Conservation (phyloP, 2,113 vertebrate species). For the Myocastor coypus region DNA sequence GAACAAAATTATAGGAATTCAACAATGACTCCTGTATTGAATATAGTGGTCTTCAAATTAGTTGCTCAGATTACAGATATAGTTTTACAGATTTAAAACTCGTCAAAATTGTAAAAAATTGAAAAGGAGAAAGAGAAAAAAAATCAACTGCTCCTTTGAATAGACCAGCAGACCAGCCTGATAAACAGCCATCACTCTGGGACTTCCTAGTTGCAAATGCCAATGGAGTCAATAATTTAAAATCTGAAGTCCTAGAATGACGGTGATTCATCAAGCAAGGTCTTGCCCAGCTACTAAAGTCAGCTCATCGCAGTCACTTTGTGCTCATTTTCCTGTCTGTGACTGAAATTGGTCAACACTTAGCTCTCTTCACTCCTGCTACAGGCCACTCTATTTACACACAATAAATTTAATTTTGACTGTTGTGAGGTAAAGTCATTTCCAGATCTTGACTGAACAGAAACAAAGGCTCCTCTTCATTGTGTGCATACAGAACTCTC, state of each 20-base stretch:
- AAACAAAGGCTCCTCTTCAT: not conserved
- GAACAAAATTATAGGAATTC: too few species aligned
- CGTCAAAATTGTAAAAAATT: too few species aligned
- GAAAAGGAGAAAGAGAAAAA: too few species aligned
- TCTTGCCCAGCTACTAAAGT: not conserved
- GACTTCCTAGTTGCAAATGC: too few species aligned
- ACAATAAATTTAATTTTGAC: not conserved
- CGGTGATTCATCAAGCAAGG: not conserved
- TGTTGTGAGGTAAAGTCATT: not conserved
- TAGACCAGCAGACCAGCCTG: too few species aligned
- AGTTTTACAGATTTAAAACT: too few species aligned
- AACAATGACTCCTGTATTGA: too few species aligned
- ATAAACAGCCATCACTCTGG: too few species aligned
- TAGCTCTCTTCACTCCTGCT: not conserved
- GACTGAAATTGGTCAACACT: not conserved
- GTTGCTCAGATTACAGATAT: too few species aligned
- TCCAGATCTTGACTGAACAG: not conserved
- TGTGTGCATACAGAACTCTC: not conserved
- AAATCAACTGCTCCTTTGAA: too few species aligned
- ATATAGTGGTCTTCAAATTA: too few species aligned
- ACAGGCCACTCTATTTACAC: not conserved
- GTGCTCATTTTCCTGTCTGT: not conserved
- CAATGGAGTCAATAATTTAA: not conserved
- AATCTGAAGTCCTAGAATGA: not conserved
- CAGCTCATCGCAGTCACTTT: not conserved